phyloP scores from a whole-genome alignment of 2,113 vertebrate genomes.

The Platysteira castanea region DNA sequence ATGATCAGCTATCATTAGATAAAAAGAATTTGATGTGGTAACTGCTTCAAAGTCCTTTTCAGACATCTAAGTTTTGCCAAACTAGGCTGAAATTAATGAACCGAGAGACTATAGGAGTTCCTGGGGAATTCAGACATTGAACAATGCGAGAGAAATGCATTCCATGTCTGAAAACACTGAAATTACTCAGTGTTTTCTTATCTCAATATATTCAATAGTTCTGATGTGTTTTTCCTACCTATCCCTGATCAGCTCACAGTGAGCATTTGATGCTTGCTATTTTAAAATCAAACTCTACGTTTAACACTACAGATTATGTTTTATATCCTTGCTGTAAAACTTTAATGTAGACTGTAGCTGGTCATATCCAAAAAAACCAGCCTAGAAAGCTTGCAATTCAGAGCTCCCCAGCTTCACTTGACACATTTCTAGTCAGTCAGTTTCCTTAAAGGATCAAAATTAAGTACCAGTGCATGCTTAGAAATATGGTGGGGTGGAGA shows the following conservation, averaged over 20 bases:
- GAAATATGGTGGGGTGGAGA: background rate
- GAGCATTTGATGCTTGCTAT: background rate
- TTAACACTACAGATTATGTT: background rate
- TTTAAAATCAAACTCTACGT: background rate
- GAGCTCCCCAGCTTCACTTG: background rate
- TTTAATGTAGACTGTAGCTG: background rate
- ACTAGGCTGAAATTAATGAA: background rate
- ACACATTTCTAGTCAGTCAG: background rate
- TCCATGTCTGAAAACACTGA: background rate
- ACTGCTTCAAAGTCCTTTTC: background rate
- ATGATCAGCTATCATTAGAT: background rate
- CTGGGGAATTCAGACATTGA: background rate
- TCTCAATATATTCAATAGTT: background rate
- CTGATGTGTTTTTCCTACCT: background rate
- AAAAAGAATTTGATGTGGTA: background rate
- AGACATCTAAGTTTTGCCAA: background rate
- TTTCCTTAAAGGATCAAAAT: background rate
- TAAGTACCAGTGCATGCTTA: fast-evolving
- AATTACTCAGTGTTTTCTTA: background rate
- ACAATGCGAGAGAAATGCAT: background rate
- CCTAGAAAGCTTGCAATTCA: background rate
- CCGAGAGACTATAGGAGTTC: background rate
- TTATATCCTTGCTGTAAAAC: background rate
- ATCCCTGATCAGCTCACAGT: background rate
- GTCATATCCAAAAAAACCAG: background rate